These are phyloP conservation scores for Gonioctena quinquepunctata DNA, from an alignment of 1,140 invertebrate genomes.

Conservation along the genomic window DNA sequence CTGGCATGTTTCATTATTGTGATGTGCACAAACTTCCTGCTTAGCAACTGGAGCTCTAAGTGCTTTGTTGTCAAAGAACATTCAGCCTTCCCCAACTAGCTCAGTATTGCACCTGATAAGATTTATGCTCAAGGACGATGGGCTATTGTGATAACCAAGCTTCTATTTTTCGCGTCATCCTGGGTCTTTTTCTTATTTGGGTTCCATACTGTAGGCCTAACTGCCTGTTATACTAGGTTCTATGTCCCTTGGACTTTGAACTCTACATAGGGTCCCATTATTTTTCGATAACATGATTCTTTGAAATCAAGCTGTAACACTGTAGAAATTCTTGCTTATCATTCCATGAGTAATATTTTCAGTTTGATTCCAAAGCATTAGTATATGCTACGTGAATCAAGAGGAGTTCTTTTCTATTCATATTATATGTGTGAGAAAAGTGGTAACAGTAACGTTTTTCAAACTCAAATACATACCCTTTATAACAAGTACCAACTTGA, in stretches of 20 bases:
- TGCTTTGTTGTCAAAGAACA: constrained; percentile 20
- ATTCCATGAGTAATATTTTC: not conserved
- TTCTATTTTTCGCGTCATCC: constrained; percentile 19
- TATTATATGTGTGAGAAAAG: not conserved
- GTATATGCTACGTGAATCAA: constrained; percentile 18
- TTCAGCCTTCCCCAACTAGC: constrained; percentile 40
- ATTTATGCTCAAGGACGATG: constrained; percentile 26
- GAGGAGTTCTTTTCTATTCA: constrained; percentile 4
- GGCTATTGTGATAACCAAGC: constrained; percentile 40
- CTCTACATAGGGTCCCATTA: not conserved
- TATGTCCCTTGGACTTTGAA: constrained; percentile 36
- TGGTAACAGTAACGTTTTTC: too few species aligned
- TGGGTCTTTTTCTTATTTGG: constrained; percentile 17
- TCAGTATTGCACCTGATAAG: constrained; percentile 37
- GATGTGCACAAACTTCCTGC: constrained; percentile 2
- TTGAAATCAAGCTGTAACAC: too few species aligned
- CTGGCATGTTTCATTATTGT: not conserved
- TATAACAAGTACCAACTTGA: too few species aligned
- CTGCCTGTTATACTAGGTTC: constrained; percentile 40
- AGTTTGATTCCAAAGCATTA: not conserved
- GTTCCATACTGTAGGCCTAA: constrained; percentile 39
- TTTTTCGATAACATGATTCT: not conserved
- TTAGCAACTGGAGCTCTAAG: constrained; percentile 11
- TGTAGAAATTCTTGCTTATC: too few species aligned
- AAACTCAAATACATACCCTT: too few species aligned